Percentiles rank a stretch among this genome's conserved stretches.
Evolutionary conservation across 2,888 invertebrate genomes (phyloP).

Genomic region (Cataglyphis albicans): DNA sequence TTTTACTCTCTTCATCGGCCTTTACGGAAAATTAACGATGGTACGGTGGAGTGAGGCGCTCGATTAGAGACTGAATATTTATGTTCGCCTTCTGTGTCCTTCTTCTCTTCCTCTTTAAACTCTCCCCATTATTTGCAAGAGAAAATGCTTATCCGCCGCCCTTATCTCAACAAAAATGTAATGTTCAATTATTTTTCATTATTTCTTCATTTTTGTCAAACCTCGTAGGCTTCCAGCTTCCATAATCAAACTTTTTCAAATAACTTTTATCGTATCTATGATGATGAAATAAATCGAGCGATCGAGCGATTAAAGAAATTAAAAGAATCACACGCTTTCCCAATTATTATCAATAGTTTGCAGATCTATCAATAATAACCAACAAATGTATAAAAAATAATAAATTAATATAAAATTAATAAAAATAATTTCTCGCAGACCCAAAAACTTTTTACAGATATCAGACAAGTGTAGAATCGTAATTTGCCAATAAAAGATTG

Average conservation of each 20-base stretch:
- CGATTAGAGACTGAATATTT: constrained; percentile 61
- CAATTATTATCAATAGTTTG: not conserved
- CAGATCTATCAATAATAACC: not conserved
- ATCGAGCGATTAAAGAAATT: constrained; percentile 11
- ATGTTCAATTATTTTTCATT: constrained; percentile 41
- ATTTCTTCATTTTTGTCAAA: constrained; percentile 25
- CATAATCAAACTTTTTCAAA: constrained; percentile 15
- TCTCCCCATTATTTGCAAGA: constrained; percentile 37
- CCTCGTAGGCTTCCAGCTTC: not conserved
- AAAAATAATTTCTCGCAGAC: not conserved
- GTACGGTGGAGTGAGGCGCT: constrained; percentile 35
- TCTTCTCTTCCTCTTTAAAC: constrained; percentile 13
- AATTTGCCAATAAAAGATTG: not conserved
- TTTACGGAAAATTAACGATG: constrained; percentile 58
- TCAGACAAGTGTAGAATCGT: not conserved
- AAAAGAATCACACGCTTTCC: not conserved
- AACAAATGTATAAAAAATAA: not conserved
- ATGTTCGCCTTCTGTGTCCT: constrained; percentile 25
- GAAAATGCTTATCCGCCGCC: constrained; percentile 49
- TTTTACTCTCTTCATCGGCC: constrained; percentile 53
- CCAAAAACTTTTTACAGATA: not conserved
- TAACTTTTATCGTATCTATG: not conserved
- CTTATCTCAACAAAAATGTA: constrained; percentile 23
- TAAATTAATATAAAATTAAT: not conserved
- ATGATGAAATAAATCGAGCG: not conserved